phyloP scores from a whole-genome alignment of 2,113 vertebrate genomes.

The Pitta sordida region DNA sequence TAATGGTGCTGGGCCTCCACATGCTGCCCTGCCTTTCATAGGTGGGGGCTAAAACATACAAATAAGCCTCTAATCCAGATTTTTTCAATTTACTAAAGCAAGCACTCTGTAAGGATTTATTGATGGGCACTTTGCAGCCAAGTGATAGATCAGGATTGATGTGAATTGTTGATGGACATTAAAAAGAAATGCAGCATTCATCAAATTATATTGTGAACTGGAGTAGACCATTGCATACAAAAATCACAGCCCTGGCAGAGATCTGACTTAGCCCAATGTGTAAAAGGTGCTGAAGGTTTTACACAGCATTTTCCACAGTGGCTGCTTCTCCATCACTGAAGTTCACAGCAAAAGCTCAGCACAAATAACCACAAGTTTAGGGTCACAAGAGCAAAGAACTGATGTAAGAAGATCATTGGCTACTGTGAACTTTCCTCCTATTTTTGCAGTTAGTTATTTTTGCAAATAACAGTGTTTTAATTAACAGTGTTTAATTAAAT shows the following conservation, averaged over 20 bases:
- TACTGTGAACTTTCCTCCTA: not conserved
- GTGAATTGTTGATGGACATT: not conserved
- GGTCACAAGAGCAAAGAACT: not conserved
- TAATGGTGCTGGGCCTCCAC: not conserved
- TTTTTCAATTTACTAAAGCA: not conserved
- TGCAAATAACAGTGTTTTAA: not conserved
- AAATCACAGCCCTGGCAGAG: not conserved
- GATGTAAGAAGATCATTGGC: not conserved
- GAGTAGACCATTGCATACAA: not conserved
- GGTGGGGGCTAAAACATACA: not conserved
- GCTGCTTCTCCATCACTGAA: not conserved
- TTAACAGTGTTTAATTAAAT: not conserved
- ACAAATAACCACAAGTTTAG: not conserved
- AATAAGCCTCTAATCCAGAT: not conserved
- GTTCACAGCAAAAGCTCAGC: not conserved
- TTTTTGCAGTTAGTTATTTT: not conserved
- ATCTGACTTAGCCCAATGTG: not conserved
- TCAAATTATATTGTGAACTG: not conserved
- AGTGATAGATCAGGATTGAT: not conserved
- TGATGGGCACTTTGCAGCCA: not conserved
- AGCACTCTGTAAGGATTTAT: not conserved
- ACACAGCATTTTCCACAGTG: not conserved
- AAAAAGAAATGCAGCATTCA: not conserved
- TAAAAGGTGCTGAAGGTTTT: not conserved
- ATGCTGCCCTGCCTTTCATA: not conserved